Evolutionary conservation across 1,140 invertebrate species (phyloP), one percentile per base, ranked within the genome.

Genomic region (Drosophila ficusphila): DNA sequence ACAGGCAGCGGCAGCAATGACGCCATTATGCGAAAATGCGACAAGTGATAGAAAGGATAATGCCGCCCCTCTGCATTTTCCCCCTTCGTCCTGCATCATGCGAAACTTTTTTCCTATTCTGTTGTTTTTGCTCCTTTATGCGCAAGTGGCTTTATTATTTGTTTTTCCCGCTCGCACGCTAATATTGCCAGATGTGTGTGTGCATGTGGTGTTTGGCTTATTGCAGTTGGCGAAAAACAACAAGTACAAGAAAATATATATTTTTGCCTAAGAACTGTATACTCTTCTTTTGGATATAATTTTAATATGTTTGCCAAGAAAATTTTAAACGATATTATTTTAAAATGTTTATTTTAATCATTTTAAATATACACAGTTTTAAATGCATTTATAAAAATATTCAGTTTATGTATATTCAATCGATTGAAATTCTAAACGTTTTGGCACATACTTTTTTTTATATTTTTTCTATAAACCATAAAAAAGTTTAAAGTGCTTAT

Each of bases 21-120:
- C 71, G 81, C 81, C 60, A 85, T 85, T 85, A 79, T 85, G 79
- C 58, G 78, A 78, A 83, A 83, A 83, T 83, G 79, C 79, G 79
- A 78, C 79, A 83, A 75, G 79, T 83, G 79, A 83, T 83, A 83
- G 79, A 83, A 83, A 49, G 79, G 79, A 83, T 83, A 83, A 83
- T 83, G 79, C 74, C 70, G 14, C 48, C 33, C 39, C 27, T 12
- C 25, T 21, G 47, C 47, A 18, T 31, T 65, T 41, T 41, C 31
- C 21, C 29, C 58, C 27, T 11, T 18, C 9, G 18, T 16, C n/a
- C 38, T 16, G 18, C 41, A 42, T 38, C 33, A 65, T 67, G 79
- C 48, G 62, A 41, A 82, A 83, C 39, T 57, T 69, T 74, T 57
- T 77, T 34, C 38, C 14, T 56, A 21, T 6, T 9, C 29, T n/a